Percentiles rank a stretch among this genome's conserved stretches.
These are phyloP conservation scores for Chydorus sphaericus DNA, from an alignment of 2,888 invertebrate species.

Conservation along the genomic window DNA sequence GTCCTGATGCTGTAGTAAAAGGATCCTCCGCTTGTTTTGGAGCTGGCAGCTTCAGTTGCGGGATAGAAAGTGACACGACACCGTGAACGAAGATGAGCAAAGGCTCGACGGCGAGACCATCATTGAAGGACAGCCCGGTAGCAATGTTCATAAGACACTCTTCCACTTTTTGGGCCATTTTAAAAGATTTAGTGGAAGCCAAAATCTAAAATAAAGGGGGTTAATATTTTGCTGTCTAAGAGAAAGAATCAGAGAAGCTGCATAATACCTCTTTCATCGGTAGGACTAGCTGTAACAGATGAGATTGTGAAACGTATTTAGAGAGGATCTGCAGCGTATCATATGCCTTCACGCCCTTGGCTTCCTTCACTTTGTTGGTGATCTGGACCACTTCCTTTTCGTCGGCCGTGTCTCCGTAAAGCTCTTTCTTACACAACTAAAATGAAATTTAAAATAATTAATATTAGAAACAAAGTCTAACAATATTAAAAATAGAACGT, in stretches of 20 bases:
- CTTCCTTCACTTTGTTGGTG: conserved; percentile 46
- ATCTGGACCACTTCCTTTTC: conserved; percentile 84
- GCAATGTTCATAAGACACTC: conserved; percentile 65
- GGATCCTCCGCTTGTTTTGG: neutral
- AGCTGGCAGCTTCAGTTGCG: conserved; percentile 36
- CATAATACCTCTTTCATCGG: conserved; percentile 50
- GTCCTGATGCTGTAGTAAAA: conserved; percentile 8
- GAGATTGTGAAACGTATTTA: conserved; percentile 57
- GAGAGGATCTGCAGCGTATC: conserved; percentile 70
- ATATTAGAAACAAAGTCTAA: conserved; percentile 6
- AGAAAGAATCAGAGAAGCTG: neutral
- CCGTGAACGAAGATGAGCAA: conserved; percentile 69
- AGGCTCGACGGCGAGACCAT: conserved; percentile 51
- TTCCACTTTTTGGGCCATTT: conserved; percentile 59
- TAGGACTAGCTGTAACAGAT: conserved; percentile 55
- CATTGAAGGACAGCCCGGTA: conserved; percentile 67
- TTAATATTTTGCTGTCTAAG: conserved; percentile 4
- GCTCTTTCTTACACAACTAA: conserved; percentile 64
- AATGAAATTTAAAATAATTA: conserved; percentile 18
- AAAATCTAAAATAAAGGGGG: conserved; percentile 32
- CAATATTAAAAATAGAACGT: conserved; percentile 22
- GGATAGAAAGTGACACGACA: conserved; percentile 63
- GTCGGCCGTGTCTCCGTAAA: conserved; percentile 74
- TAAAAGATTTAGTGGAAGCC: conserved; percentile 59
- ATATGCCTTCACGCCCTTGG: conserved; percentile 56